A percentile compares a stretch with the other conserved stretches of the same genome.
These are phyloP conservation scores for Caerostris extrusa DNA, from an alignment of 1,140 invertebrate species.

Conservation along the genomic window DNA sequence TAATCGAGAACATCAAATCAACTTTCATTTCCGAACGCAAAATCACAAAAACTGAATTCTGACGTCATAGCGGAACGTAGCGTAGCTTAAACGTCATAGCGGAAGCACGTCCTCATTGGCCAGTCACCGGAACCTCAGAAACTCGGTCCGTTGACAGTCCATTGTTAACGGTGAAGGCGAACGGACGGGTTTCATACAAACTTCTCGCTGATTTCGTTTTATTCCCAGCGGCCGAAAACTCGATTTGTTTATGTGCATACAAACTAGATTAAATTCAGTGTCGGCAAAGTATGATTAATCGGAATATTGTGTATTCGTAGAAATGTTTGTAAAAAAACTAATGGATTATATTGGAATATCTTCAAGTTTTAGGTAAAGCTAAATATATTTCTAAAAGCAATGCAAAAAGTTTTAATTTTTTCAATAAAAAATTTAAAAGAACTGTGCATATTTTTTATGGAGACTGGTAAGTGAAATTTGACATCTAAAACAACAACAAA, in stretches of 20 bases:
- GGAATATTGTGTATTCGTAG: constrained; percentile 10
- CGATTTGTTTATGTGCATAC: constrained; percentile 27
- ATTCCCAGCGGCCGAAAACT: constrained; percentile 17
- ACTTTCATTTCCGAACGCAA: constrained; percentile 55
- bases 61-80: constrained; percentile 35
- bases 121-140: constrained; percentile 8
- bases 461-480: constrained; percentile 16
- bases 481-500: not conserved
- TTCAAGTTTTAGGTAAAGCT: constrained; percentile 64
- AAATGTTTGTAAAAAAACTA: constrained; percentile 40
- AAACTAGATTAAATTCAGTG: not conserved
- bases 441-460: not conserved
- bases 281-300: not conserved
- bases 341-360: constrained; percentile 74
- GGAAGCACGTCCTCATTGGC: constrained; percentile 54
- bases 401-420: not conserved
- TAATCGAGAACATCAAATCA: not conserved
- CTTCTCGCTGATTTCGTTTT: constrained; percentile 2
- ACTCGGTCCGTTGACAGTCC: constrained; percentile 60
- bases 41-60: constrained; percentile 25
- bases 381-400: constrained; percentile 6
- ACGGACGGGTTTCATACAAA: constrained; percentile 3
- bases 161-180: constrained; percentile 66
- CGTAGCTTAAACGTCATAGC: constrained; percentile 55
- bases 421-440: not conserved